Evolutionary conservation across 2,113 vertebrate species (phyloP).

Genomic region (Eptatretus burgeri): DNA sequence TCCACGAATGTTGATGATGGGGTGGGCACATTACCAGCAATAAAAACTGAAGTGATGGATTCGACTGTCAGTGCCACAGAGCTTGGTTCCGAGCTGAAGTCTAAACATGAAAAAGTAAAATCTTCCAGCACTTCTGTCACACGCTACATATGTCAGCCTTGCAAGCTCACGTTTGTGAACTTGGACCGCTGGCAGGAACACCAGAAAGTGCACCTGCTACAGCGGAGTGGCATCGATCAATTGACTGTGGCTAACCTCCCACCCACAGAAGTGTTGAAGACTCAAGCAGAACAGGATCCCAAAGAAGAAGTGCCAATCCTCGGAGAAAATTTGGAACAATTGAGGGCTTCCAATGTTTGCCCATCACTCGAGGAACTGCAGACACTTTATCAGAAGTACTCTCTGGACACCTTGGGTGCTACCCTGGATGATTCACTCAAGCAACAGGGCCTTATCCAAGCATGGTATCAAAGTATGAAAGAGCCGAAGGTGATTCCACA

Average conservation of each 20-base stretch:
- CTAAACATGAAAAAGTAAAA: no score
- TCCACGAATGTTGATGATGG: no score
- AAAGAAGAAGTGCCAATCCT: neutral
- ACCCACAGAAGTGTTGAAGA: neutral
- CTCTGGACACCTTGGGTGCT: neutral
- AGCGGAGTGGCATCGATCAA: neutral
- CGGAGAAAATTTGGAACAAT: neutral
- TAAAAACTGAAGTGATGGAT: no score
- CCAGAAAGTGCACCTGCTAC: slow-evolving; percentile 4
- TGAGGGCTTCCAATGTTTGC: neutral
- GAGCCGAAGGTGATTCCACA: neutral
- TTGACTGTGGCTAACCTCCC: neutral
- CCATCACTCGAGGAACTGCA: slow-evolving; percentile 2
- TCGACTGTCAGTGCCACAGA: no score
- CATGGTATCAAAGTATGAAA: slow-evolving; percentile 1
- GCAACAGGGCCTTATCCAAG: slow-evolving; percentile 2
- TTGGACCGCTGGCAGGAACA: slow-evolving; percentile 6
- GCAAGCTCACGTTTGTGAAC: slow-evolving; percentile 5
- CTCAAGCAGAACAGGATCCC: neutral
- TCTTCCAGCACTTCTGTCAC: no score
- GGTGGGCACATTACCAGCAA: no score
- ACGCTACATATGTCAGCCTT: neutral
- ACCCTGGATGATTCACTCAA: neutral
- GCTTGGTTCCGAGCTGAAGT: no score
- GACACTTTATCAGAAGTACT: slow-evolving; percentile 1